phyloP scores from a whole-genome alignment of 1,140 invertebrate species.

The Cylas formicarius region DNA sequence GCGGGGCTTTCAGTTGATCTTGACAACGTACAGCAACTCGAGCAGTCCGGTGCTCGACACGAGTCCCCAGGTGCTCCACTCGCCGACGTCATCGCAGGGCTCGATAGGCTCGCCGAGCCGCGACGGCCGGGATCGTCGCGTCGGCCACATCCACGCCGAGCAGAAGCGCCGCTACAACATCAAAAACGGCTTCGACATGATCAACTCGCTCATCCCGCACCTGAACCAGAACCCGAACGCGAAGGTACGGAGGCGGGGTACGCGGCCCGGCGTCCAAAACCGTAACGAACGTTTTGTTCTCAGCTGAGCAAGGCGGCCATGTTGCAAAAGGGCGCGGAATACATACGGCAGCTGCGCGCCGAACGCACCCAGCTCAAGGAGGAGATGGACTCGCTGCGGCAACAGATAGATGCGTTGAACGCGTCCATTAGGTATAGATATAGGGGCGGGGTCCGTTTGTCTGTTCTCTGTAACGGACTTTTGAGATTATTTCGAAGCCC shows the following conservation, averaged over 20 bases:
- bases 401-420: constrained; percentile 86
- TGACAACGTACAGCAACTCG: constrained; percentile 32
- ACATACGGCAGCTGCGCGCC: constrained; percentile 80
- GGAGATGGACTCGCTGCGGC: constrained; percentile 77
- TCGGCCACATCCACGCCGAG: constrained; percentile 92
- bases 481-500: no score
- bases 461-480: no score
- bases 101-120: constrained; percentile 45
- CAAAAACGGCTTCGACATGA: constrained; percentile 93
- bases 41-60: constrained; percentile 34
- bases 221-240: constrained; percentile 83
- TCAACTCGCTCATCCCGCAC: constrained; percentile 89
- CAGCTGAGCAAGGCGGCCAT: constrained; percentile 91
- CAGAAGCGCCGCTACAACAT: constrained; percentile 96
- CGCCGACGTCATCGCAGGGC: constrained; percentile 38
- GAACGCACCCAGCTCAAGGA: constrained; percentile 83
- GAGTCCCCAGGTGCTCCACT: constrained; percentile 31
- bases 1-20: constrained; percentile 34
- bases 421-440: constrained; percentile 73
- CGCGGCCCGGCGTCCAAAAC: no score
- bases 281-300: no score
- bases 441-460: not conserved
- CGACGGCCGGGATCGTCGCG: constrained; percentile 57
- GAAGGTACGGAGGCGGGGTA: constrained; percentile 58
- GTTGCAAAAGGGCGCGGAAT: constrained; percentile 94